A percentile compares a stretch with the other conserved stretches of the same genome.
Evolutionary conservation across 1,140 invertebrate genomes (phyloP).

Genomic region (Pinna nobilis): DNA sequence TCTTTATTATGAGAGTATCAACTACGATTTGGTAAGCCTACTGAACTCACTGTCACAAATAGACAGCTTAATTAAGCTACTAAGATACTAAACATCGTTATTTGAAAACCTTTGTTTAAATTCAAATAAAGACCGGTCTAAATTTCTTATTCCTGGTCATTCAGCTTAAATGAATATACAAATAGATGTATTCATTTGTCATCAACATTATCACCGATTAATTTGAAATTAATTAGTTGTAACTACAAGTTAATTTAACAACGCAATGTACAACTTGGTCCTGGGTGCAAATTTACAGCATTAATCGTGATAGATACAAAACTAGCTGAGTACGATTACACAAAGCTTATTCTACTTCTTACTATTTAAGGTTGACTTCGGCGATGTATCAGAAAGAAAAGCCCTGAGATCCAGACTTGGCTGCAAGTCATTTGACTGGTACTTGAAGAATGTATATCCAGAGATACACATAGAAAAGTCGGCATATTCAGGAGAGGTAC

Average conservation of each 20-base stretch:
- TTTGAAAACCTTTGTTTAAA: background rate
- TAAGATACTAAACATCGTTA: background rate
- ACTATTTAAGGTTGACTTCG: slow-evolving; percentile 80
- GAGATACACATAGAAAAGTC: slow-evolving; percentile 90
- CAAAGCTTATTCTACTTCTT: background rate
- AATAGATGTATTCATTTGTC: no score
- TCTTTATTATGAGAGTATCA: slow-evolving; percentile 82
- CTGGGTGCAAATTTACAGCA: background rate
- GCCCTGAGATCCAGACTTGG: slow-evolving; percentile 85
- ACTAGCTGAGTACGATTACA: background rate
- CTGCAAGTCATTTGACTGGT: slow-evolving; percentile 99
- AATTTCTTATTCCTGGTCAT: background rate
- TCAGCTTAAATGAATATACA: no score
- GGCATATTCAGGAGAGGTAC: slow-evolving; percentile 74
- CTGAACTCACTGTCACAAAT: slow-evolving; percentile 75
- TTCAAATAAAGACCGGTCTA: background rate
- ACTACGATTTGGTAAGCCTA: slow-evolving; percentile 78
- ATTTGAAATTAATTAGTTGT: no score
- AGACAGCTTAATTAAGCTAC: background rate
- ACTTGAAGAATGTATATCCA: slow-evolving; percentile 97
- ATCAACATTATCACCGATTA: no score
- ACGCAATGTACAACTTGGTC: background rate
- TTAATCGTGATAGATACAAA: background rate
- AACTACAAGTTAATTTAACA: background rate
- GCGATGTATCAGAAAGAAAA: slow-evolving; percentile 90